Base-by-base conservation (phyloP, 2,113 vertebrate genomes). In the Pipa parva region DNA sequence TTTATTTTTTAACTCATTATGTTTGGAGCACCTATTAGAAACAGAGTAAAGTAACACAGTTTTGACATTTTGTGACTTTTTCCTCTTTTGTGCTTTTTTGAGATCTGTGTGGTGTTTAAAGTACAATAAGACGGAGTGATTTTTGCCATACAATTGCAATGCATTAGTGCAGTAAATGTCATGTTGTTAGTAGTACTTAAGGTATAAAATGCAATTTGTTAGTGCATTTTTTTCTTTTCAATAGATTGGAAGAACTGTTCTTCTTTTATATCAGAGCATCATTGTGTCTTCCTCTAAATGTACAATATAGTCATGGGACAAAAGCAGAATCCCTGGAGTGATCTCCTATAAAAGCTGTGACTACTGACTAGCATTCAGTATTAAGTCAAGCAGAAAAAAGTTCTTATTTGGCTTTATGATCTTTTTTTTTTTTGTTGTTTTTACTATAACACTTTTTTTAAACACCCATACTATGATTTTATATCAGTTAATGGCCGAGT, bases 141-240 rank as follows among this genome's bases (percentile, higher is more conserved):
- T 17, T 39, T 36, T 36, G 24, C 27, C 5, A 22, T 26, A 39
- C 28, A 59, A 27, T 48, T 37, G 17, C n/a, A 24, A 27, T 33
- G 7, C 29, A 67, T 68, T 68, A 68, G 22, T 27, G 36, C 22
- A 59, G 56, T 26, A 51, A 39, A 68, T 59, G 46, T 68, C 64
- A 59, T 7, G 7, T 39, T 27, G 27, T 24, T 28, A 27, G 17
- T 1, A 21, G 9, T 15, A 49, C 21, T 36, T 26, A 11, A 31
- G 54, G 10, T 20, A 20, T 31, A 59, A 59, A 39, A 60, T 69
- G 11, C 6, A 15, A 37, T 67, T 51, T 50, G 22, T 50, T 11
- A 51, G 26, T 12, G n/a, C 17, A 21, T 18, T 51, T 51, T 58
- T 26, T 27, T 20, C 26, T 12, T 17, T 37, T 50, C 29, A 22